Base-by-base conservation (phyloP, 2,888 invertebrate genomes). In the Tetranychus truncatus region DNA sequence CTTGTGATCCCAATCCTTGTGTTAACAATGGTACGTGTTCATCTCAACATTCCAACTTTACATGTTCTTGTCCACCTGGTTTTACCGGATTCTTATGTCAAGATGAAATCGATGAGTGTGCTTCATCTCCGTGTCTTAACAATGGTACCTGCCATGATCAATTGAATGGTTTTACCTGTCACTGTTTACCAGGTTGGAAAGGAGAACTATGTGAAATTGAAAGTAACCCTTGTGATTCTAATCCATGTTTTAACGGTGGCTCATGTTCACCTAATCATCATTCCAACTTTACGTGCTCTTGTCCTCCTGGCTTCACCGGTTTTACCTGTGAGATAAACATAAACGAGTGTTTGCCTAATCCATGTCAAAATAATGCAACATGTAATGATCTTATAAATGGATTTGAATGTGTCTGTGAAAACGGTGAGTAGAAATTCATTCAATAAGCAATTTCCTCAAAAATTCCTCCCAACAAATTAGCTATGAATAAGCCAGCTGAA, bases 141-240 rank as follows among this genome's bases (percentile, higher is more conserved):
- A 91, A 91, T 0, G 95, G 94, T 34, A 88, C 71, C 69, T 24
- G 73, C 74, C 83, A 86, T 78, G 92, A 93, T 84, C 84, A 86
- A 20, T 86, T 86, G 5, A 91, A 91, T 45, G 84, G 85, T 24
- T 91, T 88, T 83, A 85, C 85, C 81, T 89, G 86, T 78, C 74
- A 83, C 80, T 86, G 84, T 78, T 80, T 80, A 78, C 82, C 83
- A 65, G 87, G 87, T 71, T 86, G 86, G 81, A 91, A 92, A 82
- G 93, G 93, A 2, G 83, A 85, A 76, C 86, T 87, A n/a, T 82
- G 82, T 73, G 86, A 87, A 78, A 85, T 89, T 79, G 83, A 84
- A 34, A 92, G 96, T 80, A 95, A 96, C 81, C 95, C 95, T 81
- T 96, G 96, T 80, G 84, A 84, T 95, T 0, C 92, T 92, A 0